Percentiles rank a stretch among this genome's conserved stretches.
Conservation (phyloP, 2,797 vertebrate species). For the Scyliorhinus canicula region DNA sequence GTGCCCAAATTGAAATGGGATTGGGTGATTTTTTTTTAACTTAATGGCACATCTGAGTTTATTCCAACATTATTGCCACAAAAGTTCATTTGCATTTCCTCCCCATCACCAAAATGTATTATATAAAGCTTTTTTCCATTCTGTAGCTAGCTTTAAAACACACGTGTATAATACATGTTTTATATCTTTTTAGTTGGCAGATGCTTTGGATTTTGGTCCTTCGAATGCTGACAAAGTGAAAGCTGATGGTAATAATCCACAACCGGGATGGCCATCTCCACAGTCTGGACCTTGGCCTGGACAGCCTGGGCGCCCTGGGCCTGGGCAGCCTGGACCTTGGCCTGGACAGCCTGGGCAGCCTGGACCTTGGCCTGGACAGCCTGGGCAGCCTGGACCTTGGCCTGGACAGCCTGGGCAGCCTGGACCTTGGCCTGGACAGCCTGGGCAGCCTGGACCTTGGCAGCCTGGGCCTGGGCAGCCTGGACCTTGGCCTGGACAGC, state of each 20-base stretch:
- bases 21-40: background rate
- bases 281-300: background rate
- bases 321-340: background rate
- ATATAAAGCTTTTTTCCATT: background rate
- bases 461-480: background rate
- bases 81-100: background rate
- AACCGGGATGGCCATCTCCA: background rate
- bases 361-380: background rate
- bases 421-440: background rate
- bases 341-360: background rate
- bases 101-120: background rate
- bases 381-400: background rate
- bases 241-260: background rate
- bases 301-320: background rate
- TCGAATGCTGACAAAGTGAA: background rate
- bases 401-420: background rate
- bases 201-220: background rate
- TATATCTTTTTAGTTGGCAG: slow-evolving; percentile 19
- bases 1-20: background rate
- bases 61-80: background rate
- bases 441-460: background rate
- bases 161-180: background rate
- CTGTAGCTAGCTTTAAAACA: background rate
- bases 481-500: background rate
- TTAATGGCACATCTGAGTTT: background rate